Conservation (phyloP, 2,113 vertebrate species). For the Ammodytes dubius region DNA sequence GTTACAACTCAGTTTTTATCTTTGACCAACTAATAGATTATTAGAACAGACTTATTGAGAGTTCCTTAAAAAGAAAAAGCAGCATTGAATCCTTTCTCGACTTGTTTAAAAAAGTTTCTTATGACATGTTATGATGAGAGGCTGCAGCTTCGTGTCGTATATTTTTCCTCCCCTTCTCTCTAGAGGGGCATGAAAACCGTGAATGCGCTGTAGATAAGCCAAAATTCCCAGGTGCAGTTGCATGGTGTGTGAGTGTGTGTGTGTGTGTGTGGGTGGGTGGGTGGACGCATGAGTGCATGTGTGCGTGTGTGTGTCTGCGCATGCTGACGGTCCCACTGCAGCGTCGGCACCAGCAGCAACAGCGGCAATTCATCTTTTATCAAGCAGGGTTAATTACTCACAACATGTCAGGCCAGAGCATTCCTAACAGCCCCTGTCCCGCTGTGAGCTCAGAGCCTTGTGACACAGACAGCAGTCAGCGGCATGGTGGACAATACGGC, state of each 20-base stretch:
- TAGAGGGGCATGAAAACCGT: conserved; percentile 66
- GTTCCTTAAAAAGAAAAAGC: not conserved
- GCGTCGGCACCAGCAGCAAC: conserved; percentile 51
- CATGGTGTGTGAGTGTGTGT: conserved; percentile 39
- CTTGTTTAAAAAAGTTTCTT: conserved; percentile 20
- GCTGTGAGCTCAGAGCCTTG: conserved; percentile 25
- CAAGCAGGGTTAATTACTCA: conserved; percentile 86
- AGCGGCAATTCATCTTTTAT: conserved; percentile 85
- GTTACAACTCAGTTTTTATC: not conserved
- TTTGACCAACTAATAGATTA: conserved; percentile 26
- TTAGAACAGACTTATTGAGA: not conserved
- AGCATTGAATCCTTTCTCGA: not conserved
- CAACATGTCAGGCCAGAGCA: conserved; percentile 80
- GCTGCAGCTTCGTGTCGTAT: conserved; percentile 51
- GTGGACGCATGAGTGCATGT: conserved; percentile 27
- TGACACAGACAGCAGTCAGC: conserved; percentile 41
- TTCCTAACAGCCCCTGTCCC: conserved; percentile 75
- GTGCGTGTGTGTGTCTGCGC: conserved; percentile 32
- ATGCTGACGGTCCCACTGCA: conserved; percentile 10
- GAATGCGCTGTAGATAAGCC: conserved; percentile 73
- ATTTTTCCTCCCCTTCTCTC: conserved; percentile 53
- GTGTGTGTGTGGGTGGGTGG: conserved; percentile 43
- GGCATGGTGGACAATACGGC: conserved; percentile 14
- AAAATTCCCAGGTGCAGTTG: conserved; percentile 85
- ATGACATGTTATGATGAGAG: conserved; percentile 38